Percentiles rank a stretch among this genome's conserved stretches.
Conservation (phyloP, 2,797 vertebrate genomes). For the Alfaro cultratus region DNA sequence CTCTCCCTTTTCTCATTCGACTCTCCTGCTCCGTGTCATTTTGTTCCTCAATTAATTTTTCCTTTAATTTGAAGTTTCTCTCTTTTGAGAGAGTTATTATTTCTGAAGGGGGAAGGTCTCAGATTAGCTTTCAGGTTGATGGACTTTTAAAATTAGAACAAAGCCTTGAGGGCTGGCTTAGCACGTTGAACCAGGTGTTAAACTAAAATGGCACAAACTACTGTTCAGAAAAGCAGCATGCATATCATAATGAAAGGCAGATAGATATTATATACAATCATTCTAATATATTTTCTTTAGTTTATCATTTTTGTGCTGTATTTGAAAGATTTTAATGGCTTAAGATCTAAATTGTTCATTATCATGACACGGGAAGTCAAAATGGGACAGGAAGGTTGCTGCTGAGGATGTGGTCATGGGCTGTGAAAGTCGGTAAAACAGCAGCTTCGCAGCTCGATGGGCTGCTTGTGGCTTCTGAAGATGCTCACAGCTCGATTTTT, state of each 20-base stretch:
- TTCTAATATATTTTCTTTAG: background rate
- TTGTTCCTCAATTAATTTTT: conserved; percentile 17
- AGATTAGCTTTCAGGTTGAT: conserved; percentile 28
- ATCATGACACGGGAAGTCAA: conserved; percentile 49
- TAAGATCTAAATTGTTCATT: conserved; percentile 4
- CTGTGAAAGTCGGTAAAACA: background rate
- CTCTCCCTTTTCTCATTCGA: background rate
- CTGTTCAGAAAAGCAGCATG: background rate
- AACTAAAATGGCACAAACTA: background rate
- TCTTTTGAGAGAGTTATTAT: conserved; percentile 16
- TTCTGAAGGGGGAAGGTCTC: conserved; percentile 22
- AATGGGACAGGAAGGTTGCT: conserved; percentile 47
- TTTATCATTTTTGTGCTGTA: background rate
- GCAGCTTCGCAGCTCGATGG: conserved; percentile 12
- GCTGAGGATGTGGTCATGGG: conserved; percentile 64
- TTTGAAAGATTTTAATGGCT: background rate
- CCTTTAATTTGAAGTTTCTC: conserved; percentile 21
- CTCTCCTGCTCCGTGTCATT: conserved; percentile 19
- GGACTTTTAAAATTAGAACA: conserved; percentile 27
- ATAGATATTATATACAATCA: background rate
- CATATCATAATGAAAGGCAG: background rate
- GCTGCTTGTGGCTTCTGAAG: conserved; percentile 6
- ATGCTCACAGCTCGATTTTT: conserved; percentile 4
- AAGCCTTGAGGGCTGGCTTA: background rate
- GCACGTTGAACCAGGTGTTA: background rate